Evolutionary conservation across 2,888 invertebrate genomes (phyloP).

Genomic region (Cremastobaeus sp.): DNA sequence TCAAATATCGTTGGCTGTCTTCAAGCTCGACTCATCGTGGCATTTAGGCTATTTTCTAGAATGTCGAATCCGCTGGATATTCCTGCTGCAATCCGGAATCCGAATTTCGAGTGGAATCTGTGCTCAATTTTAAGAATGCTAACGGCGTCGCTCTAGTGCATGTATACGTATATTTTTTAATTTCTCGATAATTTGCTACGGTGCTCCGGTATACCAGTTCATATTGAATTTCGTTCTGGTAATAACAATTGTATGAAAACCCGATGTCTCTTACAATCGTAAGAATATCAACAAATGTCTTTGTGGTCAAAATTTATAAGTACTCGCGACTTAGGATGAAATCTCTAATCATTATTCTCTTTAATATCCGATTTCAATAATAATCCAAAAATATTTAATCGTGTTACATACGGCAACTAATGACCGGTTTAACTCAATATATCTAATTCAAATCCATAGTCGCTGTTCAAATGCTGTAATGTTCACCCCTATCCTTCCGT

Average conservation of each 20-base stretch:
- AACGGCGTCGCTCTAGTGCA: conserved; percentile 31
- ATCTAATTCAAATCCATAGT: too few relatives aligned
- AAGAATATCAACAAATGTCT: conserved; percentile 76
- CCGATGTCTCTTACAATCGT: conserved; percentile 35
- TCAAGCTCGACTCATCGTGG: conserved; percentile 11
- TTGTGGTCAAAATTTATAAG: too few relatives aligned
- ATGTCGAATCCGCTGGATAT: conserved; percentile 45
- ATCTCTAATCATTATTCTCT: too few relatives aligned
- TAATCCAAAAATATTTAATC: too few relatives aligned
- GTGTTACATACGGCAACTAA: too few relatives aligned
- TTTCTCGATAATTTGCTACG: conserved; percentile 26
- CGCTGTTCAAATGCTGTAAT: too few relatives aligned
- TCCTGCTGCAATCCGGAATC: conserved; percentile 51
- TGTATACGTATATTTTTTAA: conserved; percentile 33
- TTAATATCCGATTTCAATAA: too few relatives aligned
- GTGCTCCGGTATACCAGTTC: too few relatives aligned
- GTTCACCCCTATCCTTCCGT: too few relatives aligned
- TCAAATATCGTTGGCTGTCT: conserved; percentile 9
- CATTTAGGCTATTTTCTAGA: conserved; percentile 47
- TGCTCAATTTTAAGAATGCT: conserved; percentile 51
- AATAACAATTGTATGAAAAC: neutral
- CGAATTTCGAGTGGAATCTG: conserved; percentile 51
- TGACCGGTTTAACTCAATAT: too few relatives aligned
- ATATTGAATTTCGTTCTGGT: too few relatives aligned
- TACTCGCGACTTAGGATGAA: too few relatives aligned